These are phyloP conservation scores for Himalopsyche anomala DNA, from an alignment of 2,888 invertebrate genomes.

Conservation along the genomic window DNA sequence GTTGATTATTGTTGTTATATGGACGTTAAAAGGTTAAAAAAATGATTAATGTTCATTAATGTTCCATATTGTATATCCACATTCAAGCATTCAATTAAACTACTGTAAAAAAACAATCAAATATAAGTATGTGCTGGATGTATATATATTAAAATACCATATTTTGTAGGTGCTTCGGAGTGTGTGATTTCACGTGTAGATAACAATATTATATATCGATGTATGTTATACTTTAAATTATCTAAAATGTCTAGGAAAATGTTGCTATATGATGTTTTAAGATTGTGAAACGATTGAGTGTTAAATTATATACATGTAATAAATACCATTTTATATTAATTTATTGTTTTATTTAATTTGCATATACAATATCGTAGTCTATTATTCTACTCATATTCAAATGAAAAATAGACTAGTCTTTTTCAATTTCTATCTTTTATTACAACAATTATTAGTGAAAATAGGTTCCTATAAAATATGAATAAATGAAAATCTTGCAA, in stretches of 20 bases:
- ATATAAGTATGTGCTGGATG: background rate
- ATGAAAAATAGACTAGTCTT: no score
- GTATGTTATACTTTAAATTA: constrained; percentile 12
- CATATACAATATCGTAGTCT: no score
- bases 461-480: no score
- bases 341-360: background rate
- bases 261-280: constrained; percentile 6
- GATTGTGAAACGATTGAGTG: constrained; percentile 2
- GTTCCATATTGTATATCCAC: no score
- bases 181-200: constrained; percentile 38
- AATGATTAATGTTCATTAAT: no score
- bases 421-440: no score
- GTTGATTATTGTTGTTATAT: no score
- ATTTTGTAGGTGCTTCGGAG: constrained; percentile 44
- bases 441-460: no score
- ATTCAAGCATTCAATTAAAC: no score
- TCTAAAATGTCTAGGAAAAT: constrained; percentile 24
- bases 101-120: background rate
- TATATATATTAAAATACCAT: background rate
- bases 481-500: no score
- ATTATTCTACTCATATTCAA: no score
- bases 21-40: no score
- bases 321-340: constrained; percentile 34
- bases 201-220: background rate
- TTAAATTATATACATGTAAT: constrained; percentile 21